Evolutionary conservation across 1,140 invertebrate genomes (phyloP).

Genomic region (Aradophagus sp.): DNA sequence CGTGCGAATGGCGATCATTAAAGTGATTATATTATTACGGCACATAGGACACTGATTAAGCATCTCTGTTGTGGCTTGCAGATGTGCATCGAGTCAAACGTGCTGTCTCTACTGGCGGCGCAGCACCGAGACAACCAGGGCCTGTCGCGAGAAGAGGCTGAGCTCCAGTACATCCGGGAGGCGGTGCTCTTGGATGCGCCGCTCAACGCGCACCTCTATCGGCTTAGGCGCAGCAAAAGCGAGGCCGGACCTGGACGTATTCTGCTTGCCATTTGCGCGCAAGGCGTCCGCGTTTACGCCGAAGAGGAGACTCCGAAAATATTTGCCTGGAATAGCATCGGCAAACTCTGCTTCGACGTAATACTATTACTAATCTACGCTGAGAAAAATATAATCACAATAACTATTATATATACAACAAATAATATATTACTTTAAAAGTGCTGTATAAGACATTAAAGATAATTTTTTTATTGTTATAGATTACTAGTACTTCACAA

Average conservation of each 20-base stretch:
- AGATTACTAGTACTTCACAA: too few species aligned
- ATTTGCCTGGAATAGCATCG: slow-evolving; percentile 95
- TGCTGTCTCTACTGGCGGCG: slow-evolving; percentile 77
- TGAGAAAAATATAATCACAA: too few species aligned
- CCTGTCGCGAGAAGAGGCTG: slow-evolving; percentile 84
- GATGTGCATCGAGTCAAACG: slow-evolving; percentile 77
- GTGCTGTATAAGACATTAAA: too few species aligned
- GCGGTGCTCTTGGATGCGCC: slow-evolving; percentile 89
- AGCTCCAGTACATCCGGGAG: slow-evolving; percentile 91
- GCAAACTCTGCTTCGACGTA: slow-evolving; percentile 93
- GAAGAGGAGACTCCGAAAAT: slow-evolving; percentile 81
- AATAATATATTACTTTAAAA: too few species aligned
- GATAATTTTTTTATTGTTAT: too few species aligned
- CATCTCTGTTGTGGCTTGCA: slow-evolving; percentile 35
- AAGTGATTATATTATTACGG: too few species aligned
- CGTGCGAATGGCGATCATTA: too few species aligned
- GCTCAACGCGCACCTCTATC: slow-evolving; percentile 93
- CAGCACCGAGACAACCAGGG: slow-evolving; percentile 85
- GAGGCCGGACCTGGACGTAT: slow-evolving; percentile 83
- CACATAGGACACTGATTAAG: slow-evolving; percentile 7
- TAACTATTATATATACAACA: too few species aligned
- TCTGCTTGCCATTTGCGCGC: slow-evolving; percentile 87
- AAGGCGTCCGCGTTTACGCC: slow-evolving; percentile 88
- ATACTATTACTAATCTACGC: too few species aligned
- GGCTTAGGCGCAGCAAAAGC: slow-evolving; percentile 88